Evolutionary conservation across 2,113 vertebrate genomes (phyloP).

Genomic region (Cygnus atratus): DNA sequence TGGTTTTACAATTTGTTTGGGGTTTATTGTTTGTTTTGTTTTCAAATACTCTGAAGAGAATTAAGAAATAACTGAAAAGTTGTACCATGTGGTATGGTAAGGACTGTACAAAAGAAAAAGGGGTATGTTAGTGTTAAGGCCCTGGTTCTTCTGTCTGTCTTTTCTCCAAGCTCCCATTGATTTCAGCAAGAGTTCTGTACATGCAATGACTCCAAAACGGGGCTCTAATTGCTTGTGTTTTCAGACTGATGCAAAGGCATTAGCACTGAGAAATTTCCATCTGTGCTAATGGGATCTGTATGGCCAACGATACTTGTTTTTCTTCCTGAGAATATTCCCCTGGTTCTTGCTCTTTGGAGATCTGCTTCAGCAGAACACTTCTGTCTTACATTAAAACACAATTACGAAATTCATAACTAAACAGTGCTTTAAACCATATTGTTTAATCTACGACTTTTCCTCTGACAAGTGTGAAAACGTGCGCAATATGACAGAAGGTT

Average conservation of each 20-base stretch:
- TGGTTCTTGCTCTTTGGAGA: slow-evolving; percentile 3
- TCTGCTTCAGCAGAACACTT: not conserved
- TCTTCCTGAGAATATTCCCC: not conserved
- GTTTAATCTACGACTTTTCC: slow-evolving; percentile 53
- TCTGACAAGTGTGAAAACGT: slow-evolving; percentile 46
- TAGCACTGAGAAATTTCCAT: not conserved
- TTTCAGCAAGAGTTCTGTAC: not conserved
- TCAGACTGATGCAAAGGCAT: not conserved
- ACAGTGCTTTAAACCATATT: slow-evolving; percentile 53
- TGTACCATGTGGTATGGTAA: not conserved
- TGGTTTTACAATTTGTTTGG: not conserved
- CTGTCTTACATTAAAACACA: slow-evolving; percentile 19
- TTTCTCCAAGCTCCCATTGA: not conserved
- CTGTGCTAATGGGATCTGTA: not conserved
- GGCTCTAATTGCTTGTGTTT: slow-evolving; percentile 25
- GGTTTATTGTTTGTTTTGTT: not conserved
- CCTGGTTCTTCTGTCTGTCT: not conserved
- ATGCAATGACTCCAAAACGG: not conserved
- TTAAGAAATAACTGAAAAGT: not conserved
- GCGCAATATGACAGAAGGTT: slow-evolving; percentile 19
- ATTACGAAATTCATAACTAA: slow-evolving; percentile 44
- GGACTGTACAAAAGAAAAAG: not conserved
- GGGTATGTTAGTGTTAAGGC: not conserved
- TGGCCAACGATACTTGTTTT: not conserved
- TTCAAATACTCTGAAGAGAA: not conserved